A percentile compares a stretch with the other conserved stretches of the same genome.
phyloP scores from a whole-genome alignment of 2,888 invertebrate genomes.

The Parnassius smintheus region DNA sequence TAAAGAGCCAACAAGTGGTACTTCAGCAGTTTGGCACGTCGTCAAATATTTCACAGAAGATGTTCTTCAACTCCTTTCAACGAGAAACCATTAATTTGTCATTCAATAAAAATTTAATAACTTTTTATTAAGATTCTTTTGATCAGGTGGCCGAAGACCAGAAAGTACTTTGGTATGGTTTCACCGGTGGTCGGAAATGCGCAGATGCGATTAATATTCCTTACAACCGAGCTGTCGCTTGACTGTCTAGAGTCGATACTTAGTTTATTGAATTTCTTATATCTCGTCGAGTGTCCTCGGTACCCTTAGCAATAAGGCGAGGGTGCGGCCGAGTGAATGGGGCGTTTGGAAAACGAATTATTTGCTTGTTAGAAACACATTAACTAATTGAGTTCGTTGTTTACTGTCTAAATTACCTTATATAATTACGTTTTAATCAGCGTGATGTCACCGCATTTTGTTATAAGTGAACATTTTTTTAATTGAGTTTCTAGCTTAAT shows the following conservation, averaged over 20 bases:
- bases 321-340: constrained; percentile 6
- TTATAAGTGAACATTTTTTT: too few species aligned
- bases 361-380: constrained; percentile 3
- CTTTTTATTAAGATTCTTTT: too few species aligned
- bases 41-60: neutral
- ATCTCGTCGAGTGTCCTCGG: neutral
- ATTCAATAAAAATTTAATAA: neutral
- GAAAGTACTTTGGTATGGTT: neutral
- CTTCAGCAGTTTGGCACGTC: neutral
- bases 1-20: constrained; percentile 5
- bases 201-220: neutral
- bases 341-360: neutral
- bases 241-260: neutral
- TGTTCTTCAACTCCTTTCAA: neutral
- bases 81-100: neutral
- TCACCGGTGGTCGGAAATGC: neutral
- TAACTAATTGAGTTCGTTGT: constrained; percentile 1
- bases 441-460: too few species aligned
- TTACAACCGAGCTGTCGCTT: neutral
- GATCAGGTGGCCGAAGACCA: too few species aligned
- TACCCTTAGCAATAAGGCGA: neutral
- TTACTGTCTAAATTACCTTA: neutral
- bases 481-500: too few species aligned
- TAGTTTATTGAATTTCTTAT: neutral
- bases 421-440: neutral